Base-by-base conservation (phyloP, 2,888 invertebrate species). In the Drosophila austrosaltans region DNA sequence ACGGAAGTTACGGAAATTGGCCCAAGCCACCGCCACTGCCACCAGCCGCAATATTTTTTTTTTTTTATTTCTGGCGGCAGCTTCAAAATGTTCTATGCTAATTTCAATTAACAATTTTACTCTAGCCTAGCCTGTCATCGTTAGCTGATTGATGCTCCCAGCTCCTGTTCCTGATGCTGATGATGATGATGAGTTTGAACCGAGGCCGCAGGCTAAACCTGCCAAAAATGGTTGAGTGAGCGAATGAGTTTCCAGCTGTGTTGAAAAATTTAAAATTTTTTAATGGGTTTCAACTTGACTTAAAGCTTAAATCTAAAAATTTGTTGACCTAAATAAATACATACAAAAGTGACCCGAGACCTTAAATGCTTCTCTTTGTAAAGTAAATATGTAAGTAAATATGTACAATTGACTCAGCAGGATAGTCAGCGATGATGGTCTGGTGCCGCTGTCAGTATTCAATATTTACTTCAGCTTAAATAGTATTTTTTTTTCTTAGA, bases 81-180 rank as follows among this genome's bases (percentile, higher is more conserved):
- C 81, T 69, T 72, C 65, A 63, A 78, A 80, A 78, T 84, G 25
- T 71, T 60, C 61, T 69, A 82, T 80, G 82, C 72, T 82, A 82
- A 82, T 82, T 82, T 85, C 85, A 82, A 85, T 85, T 85, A 85
- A 82, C 79, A 84, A 81, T 78, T 67, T 69, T 69, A 28, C 53
- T 28, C 25, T 32, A 60, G 16, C 60, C 67, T 59, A 44, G 68
- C 64, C 57, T 39, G 68, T 60, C 20, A 32, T 20, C 40, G 66
- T 42, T 57, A 16, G 39, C 58, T 59, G 58, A 42, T 48, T 48
- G 48, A 48, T 48, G 48, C 25, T 48, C 22, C 22, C 48, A 3
- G 22, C 25, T 22, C 3, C 48, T 48, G 16, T 16, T 16, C 16
- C 16, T 16, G 16, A 16, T 16, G 16, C 16, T 16, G 16, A 16